Evolutionary conservation across 2,888 invertebrate species (phyloP).

Genomic region (Apodemia duryi): DNA sequence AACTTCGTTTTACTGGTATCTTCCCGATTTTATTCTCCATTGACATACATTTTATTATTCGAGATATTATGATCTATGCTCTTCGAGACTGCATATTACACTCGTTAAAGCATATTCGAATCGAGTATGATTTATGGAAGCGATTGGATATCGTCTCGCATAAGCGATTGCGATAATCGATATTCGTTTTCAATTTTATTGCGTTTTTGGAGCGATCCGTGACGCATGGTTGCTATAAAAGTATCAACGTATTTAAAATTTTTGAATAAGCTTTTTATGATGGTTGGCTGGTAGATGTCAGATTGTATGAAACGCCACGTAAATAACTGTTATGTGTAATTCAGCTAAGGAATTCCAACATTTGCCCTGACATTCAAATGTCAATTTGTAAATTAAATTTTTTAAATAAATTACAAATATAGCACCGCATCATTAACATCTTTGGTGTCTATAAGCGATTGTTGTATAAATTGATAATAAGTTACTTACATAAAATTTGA

Average conservation of each 20-base stretch:
- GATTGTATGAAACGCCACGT: neutral
- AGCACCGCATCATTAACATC: too few relatives aligned
- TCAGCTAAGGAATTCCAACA: neutral
- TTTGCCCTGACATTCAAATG: neutral
- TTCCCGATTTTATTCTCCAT: neutral
- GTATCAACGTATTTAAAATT: conserved; percentile 6
- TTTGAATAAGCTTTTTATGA: conserved; percentile 7
- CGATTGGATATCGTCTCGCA: conserved; percentile 59
- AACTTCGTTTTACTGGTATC: too few relatives aligned
- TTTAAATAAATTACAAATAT: too few relatives aligned
- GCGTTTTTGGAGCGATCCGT: conserved; percentile 7
- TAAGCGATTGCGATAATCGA: conserved; percentile 61
- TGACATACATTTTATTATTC: neutral
- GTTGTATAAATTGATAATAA: too few relatives aligned
- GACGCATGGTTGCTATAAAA: conserved; percentile 2
- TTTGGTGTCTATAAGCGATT: too few relatives aligned
- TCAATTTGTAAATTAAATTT: too few relatives aligned
- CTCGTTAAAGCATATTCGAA: conserved; percentile 39
- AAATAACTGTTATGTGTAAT: neutral
- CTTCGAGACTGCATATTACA: neutral
- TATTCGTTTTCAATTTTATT: conserved; percentile 45
- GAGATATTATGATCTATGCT: neutral
- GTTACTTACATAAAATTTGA: too few relatives aligned
- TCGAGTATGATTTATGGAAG: conserved; percentile 59
- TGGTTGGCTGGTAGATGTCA: neutral